phyloP scores from a whole-genome alignment of 2,888 invertebrate species.

The Erebia ligea region DNA sequence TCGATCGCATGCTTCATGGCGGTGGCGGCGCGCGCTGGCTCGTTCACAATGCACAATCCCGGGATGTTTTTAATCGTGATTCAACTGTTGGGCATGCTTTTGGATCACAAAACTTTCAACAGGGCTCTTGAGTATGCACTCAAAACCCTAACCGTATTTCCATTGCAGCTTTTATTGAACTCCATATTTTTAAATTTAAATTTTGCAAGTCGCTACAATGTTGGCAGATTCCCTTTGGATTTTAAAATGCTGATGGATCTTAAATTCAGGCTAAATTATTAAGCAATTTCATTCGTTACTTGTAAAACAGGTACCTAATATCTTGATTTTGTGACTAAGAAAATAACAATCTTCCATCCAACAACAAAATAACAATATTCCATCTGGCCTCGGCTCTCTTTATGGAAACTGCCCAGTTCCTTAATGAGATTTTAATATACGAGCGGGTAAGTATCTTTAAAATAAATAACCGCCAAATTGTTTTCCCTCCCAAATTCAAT shows the following conservation, averaged over 20 bases:
- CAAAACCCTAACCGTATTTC: conserved; percentile 30
- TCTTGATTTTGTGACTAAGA: conserved; percentile 9
- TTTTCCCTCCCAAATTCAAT: not conserved
- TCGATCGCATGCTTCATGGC: conserved; percentile 14
- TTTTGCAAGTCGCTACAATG: conserved; percentile 8
- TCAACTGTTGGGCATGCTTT: conserved; percentile 44
- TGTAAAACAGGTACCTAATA: conserved; percentile 2
- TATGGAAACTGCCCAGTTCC: conserved; percentile 3
- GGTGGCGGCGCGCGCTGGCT: conserved; percentile 21
- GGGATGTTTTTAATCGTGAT: conserved; percentile 44
- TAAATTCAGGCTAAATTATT: conserved; percentile 6
- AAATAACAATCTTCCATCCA: no score
- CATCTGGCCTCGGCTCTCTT: not conserved
- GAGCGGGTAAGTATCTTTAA: not conserved
- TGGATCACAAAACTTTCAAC: conserved; percentile 49
- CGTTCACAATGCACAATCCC: conserved; percentile 36
- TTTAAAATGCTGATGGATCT: not conserved
- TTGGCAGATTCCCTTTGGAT: conserved; percentile 12
- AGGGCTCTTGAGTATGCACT: conserved; percentile 36
- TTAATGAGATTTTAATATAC: conserved; percentile 8
- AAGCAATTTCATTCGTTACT: not conserved
- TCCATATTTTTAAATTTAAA: conserved; percentile 23
- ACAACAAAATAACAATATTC: no score
- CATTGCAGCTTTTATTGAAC: conserved; percentile 28
- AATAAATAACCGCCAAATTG: conserved; percentile 11